phyloP scores from a whole-genome alignment of 1,140 invertebrate species.

The Anoplolepis gracilipes region DNA sequence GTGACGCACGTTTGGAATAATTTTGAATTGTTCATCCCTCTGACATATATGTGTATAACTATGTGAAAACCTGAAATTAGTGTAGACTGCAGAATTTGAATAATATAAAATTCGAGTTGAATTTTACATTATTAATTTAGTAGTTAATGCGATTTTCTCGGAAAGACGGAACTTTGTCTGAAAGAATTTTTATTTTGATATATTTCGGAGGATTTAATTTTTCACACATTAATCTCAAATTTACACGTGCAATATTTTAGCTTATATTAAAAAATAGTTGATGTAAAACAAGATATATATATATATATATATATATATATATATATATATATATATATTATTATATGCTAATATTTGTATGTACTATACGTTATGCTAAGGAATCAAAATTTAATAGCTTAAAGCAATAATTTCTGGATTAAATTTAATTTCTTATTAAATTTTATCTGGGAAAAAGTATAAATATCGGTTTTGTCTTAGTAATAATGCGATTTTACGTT shows the following conservation, averaged over 20 bases:
- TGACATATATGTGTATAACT: neutral
- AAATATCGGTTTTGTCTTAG: neutral
- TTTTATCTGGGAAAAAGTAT: neutral
- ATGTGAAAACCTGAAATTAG: conserved; percentile 1
- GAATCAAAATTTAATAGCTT: neutral
- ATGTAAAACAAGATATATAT: neutral
- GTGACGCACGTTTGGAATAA: conserved; percentile 50
- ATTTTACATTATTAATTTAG: neutral
- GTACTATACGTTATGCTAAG: neutral
- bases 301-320: neutral
- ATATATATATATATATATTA: neutral
- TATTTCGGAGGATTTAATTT: neutral
- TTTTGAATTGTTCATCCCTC: conserved; percentile 11
- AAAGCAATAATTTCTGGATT: neutral
- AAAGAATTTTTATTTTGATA: neutral
- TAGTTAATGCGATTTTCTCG: neutral
- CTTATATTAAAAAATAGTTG: neutral
- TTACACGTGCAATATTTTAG: neutral
- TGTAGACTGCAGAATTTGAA: no score
- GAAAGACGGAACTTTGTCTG: neutral
- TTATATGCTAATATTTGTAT: neutral
- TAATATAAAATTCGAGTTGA: neutral
- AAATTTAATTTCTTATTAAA: neutral
- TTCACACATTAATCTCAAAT: neutral
- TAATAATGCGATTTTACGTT: neutral